These are phyloP conservation scores for Carcharodon carcharias DNA, from an alignment of 2,797 vertebrate genomes.

Conservation along the genomic window DNA sequence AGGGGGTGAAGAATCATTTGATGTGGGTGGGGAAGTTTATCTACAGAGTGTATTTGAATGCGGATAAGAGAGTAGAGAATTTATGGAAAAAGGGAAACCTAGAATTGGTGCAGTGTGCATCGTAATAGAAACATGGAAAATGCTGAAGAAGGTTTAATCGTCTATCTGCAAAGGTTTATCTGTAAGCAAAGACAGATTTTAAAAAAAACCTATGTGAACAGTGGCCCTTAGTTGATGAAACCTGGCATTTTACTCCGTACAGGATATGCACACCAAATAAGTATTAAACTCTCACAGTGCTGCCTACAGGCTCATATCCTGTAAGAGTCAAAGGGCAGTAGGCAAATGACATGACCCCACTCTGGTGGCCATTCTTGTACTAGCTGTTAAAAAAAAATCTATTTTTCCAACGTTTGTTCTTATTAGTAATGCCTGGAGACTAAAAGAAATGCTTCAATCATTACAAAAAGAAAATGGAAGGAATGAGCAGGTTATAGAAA, in stretches of 20 bases:
- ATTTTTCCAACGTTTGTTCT: neutral
- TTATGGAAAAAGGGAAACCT: neutral
- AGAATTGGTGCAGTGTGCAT: neutral
- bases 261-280: neutral
- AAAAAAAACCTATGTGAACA: neutral
- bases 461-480: constrained; percentile 8
- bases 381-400: neutral
- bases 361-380: neutral
- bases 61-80: neutral
- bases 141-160: neutral
- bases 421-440: neutral
- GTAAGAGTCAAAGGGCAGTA: neutral
- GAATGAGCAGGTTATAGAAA: neutral
- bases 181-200: neutral
- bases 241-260: neutral
- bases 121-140: neutral
- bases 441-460: neutral
- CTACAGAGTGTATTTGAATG: no score
- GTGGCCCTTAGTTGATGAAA: neutral
- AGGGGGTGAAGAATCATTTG: neutral
- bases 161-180: neutral
- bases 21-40: neutral
- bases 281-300: neutral
- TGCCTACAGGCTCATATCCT: constrained; percentile 8
- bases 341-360: neutral